Evolutionary conservation across 2,888 invertebrate genomes (phyloP).

Genomic region (Agonopterix subpropinquella): DNA sequence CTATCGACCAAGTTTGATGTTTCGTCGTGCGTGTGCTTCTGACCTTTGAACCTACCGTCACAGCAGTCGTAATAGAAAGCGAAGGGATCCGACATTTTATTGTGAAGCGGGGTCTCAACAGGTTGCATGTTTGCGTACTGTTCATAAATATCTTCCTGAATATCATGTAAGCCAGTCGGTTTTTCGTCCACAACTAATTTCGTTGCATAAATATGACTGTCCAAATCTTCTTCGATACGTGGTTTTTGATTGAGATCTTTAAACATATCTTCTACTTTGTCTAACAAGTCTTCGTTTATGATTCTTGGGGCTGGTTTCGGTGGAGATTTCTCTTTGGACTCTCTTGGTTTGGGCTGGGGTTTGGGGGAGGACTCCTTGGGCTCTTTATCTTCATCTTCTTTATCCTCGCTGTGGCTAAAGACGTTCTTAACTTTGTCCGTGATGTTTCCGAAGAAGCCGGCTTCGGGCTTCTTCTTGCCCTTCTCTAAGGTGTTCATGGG

Average conservation of each 20-base stretch:
- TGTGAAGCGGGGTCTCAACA: slow-evolving; percentile 51
- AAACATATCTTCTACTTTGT: slow-evolving; percentile 72
- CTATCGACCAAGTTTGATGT: slow-evolving; percentile 59
- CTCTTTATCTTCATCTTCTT: slow-evolving; percentile 30
- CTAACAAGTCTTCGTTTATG: slow-evolving; percentile 62
- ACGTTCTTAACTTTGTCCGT: slow-evolving; percentile 60
- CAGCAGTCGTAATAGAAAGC: slow-evolving; percentile 55
- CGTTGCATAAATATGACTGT: slow-evolving; percentile 52
- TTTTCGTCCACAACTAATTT: slow-evolving; percentile 65
- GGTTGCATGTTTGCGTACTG: slow-evolving; percentile 66
- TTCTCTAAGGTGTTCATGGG: slow-evolving; percentile 68
- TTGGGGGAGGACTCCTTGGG: slow-evolving; percentile 44
- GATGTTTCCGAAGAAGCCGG: slow-evolving; percentile 58
- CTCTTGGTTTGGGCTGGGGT: slow-evolving; percentile 46
- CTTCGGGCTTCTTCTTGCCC: slow-evolving; percentile 63
- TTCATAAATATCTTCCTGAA: slow-evolving; percentile 50
- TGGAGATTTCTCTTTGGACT: slow-evolving; percentile 45
- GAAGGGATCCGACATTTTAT: slow-evolving; percentile 52
- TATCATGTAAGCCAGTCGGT: slow-evolving; percentile 27
- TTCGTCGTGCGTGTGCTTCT: slow-evolving; percentile 62
- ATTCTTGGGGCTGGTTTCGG: slow-evolving; percentile 64
- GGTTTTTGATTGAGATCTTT: slow-evolving; percentile 58
- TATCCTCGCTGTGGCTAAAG: slow-evolving; percentile 59
- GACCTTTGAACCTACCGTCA: slow-evolving; percentile 47
- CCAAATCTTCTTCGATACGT: slow-evolving; percentile 51